Evolutionary conservation across 2,797 vertebrate genomes (phyloP).

Genomic region (Peromyscus nudipes): DNA sequence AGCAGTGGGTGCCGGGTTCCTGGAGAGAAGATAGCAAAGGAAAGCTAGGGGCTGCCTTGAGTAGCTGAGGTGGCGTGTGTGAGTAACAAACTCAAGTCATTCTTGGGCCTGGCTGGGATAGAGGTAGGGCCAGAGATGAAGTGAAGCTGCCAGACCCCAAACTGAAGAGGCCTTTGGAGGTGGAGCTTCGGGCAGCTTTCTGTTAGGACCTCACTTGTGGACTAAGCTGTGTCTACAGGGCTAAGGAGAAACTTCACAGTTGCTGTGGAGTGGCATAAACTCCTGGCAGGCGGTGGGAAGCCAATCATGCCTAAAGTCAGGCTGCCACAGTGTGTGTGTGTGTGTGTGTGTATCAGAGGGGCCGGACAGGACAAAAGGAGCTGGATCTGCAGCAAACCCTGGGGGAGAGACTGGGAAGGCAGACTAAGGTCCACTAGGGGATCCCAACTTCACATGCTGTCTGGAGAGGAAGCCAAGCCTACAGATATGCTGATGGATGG

Average conservation of each 20-base stretch:
- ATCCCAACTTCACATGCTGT: not conserved
- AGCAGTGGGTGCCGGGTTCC: slow-evolving; percentile 71
- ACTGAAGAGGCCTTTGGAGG: not conserved
- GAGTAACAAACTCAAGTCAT: slow-evolving; percentile 48
- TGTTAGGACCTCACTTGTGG: fast-evolving
- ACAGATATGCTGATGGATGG: not conserved
- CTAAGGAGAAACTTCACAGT: not conserved
- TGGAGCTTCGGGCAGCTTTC: fast-evolving
- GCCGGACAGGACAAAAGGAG: not conserved
- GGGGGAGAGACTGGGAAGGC: not conserved
- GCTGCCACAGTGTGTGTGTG: not conserved
- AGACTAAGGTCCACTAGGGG: not conserved
- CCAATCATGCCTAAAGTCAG: not conserved
- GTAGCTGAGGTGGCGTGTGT: not conserved
- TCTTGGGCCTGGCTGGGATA: slow-evolving; percentile 64
- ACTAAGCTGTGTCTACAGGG: not conserved
- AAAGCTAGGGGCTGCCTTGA: slow-evolving; percentile 57
- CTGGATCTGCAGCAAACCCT: not conserved
- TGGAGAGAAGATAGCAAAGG: slow-evolving; percentile 86
- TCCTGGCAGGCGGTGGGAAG: not conserved
- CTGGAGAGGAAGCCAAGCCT: not conserved
- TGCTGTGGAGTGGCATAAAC: not conserved
- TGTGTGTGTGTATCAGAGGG: not conserved
- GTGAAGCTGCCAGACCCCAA: not conserved
- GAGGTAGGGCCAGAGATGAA: not conserved